These are phyloP conservation scores for Arbacia lixula DNA, from an alignment of 53 echinoderm and acorn worm species.

Conservation along the genomic window DNA sequence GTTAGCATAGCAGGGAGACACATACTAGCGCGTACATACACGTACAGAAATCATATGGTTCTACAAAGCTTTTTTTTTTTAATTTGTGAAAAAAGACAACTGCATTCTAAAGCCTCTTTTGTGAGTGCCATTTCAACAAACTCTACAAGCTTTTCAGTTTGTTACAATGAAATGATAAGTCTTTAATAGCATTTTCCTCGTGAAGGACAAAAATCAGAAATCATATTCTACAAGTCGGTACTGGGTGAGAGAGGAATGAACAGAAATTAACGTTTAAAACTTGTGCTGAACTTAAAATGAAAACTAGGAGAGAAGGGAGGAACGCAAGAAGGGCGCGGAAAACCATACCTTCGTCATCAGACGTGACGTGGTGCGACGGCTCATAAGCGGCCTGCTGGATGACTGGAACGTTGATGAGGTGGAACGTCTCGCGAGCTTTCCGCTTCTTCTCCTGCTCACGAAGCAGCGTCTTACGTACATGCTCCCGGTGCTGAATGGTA, in stretches of 20 bases:
- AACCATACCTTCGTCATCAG: slow-evolving; percentile 92
- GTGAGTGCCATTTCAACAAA: neutral
- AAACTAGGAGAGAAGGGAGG: neutral
- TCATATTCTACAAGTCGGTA: slow-evolving; percentile 33
- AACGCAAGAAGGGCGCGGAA: neutral
- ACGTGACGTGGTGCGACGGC: slow-evolving; percentile 88
- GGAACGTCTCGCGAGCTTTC: slow-evolving; percentile 89
- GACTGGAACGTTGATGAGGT: slow-evolving; percentile 86
- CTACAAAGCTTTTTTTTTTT: slow-evolving; percentile 24
- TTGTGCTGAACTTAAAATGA: slow-evolving; percentile 8
- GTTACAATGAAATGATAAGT: slow-evolving; percentile 1
- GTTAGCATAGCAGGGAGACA: slow-evolving; percentile 40
- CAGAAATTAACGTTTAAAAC: too few species aligned
- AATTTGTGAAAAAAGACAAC: neutral
- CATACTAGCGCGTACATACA: slow-evolving; percentile 3
- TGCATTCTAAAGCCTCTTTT: slow-evolving; percentile 20
- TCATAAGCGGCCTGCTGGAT: slow-evolving; percentile 90
- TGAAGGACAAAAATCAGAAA: slow-evolving; percentile 17
- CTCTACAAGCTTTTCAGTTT: slow-evolving; percentile 3
- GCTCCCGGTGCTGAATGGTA: slow-evolving; percentile 91
- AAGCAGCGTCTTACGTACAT: slow-evolving; percentile 82
- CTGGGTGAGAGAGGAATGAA: slow-evolving; percentile 14
- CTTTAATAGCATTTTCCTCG: neutral
- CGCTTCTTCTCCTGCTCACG: slow-evolving; percentile 93
- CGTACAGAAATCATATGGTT: slow-evolving; percentile 2